These are phyloP conservation scores for Limenitis arthemis DNA, from an alignment of 2,888 invertebrate genomes.

Conservation along the genomic window DNA sequence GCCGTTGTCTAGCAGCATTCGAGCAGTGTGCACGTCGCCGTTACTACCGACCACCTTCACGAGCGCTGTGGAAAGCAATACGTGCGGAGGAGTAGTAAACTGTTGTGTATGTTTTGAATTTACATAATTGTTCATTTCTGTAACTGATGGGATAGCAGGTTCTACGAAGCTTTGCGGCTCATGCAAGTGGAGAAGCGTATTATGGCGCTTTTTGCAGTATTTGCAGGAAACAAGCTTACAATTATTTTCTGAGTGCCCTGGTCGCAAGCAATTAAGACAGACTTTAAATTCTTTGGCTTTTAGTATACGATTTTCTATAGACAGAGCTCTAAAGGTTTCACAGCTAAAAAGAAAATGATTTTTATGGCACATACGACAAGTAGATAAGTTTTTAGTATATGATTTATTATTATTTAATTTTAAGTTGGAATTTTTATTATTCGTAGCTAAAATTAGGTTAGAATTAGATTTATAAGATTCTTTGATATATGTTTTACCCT, in stretches of 20 bases:
- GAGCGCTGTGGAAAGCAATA: not conserved
- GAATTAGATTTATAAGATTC: not conserved
- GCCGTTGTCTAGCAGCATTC: constrained; percentile 13
- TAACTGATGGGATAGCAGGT: not conserved
- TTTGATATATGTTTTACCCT: not conserved
- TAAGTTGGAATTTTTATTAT: too few species aligned
- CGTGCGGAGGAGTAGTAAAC: not conserved
- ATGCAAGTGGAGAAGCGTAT: constrained; percentile 12
- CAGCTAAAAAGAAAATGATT: constrained; percentile 16
- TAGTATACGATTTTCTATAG: constrained; percentile 14
- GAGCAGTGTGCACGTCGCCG: not conserved
- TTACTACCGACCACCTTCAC: not conserved
- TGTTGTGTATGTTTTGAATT: constrained; percentile 2
- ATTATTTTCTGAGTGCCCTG: constrained; percentile 14
- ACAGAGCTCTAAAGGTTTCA: constrained; percentile 5
- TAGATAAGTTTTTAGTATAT: not conserved
- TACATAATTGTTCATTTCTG: not conserved
- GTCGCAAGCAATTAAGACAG: constrained; percentile 20
- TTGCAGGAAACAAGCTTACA: constrained; percentile 18
- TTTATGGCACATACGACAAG: constrained; percentile 13
- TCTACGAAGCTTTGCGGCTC: not conserved
- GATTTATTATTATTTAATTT: not conserved
- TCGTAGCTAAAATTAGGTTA: too few species aligned
- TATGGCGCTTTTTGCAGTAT: constrained; percentile 8
- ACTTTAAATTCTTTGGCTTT: constrained; percentile 21